Conservation (phyloP, 2,797 vertebrate species). For the Gobionotothen gibberifrons region DNA sequence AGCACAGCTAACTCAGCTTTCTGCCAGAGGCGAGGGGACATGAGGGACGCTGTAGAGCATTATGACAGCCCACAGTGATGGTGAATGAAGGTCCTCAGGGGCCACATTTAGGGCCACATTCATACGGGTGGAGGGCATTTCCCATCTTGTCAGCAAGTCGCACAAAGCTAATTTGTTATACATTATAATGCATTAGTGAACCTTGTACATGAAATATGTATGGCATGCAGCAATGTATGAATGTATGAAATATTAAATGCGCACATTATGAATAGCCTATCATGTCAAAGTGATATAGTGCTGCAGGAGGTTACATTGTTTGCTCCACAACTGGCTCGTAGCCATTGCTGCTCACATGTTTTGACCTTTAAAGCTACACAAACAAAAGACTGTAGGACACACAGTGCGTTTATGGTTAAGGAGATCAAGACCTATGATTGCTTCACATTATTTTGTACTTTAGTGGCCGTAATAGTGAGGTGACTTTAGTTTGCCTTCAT, state of each 20-base stretch:
- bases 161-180: slow-evolving; percentile 33
- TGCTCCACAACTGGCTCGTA: slow-evolving; percentile 25
- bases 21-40: slow-evolving; percentile 46
- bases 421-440: neutral
- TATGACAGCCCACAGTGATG: slow-evolving; percentile 25
- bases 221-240: slow-evolving; percentile 9
- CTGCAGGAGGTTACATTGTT: slow-evolving; percentile 31
- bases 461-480: neutral
- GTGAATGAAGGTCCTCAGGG: slow-evolving; percentile 36
- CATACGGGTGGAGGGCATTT: slow-evolving; percentile 47
- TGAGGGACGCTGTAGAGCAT: slow-evolving; percentile 26
- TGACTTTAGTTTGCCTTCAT: neutral
- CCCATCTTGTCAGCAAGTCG: slow-evolving; percentile 39
- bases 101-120: slow-evolving; percentile 33
- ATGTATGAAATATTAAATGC: slow-evolving; percentile 59
- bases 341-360: slow-evolving; percentile 21
- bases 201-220: slow-evolving; percentile 62
- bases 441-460: neutral
- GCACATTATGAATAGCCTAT: slow-evolving; percentile 52
- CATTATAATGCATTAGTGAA: slow-evolving; percentile 31
- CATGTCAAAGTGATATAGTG: slow-evolving; percentile 37
- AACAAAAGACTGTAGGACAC: slow-evolving; percentile 15
- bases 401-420: neutral
- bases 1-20: slow-evolving; percentile 50
- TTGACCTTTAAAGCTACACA: slow-evolving; percentile 40